These are phyloP conservation scores for Dioctria rufipes DNA, from an alignment of 2,888 invertebrate genomes.

Conservation along the genomic window DNA sequence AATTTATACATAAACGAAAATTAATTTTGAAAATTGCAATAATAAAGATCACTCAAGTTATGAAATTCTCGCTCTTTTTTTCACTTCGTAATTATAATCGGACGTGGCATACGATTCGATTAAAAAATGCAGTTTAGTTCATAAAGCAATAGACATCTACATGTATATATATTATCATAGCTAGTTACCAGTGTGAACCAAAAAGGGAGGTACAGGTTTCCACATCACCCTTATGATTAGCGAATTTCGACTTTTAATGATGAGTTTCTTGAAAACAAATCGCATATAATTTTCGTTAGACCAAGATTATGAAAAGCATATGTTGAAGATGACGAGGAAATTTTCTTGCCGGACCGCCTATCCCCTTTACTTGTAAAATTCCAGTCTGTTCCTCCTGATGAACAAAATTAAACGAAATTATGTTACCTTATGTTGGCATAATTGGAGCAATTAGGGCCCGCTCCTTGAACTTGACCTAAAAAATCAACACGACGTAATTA, in stretches of 20 bases:
- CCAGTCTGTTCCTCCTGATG: conserved; percentile 12
- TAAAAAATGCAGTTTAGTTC: neutral
- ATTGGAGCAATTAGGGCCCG: conserved; percentile 36
- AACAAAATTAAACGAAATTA: conserved; percentile 39
- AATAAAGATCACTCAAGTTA: too few relatives aligned
- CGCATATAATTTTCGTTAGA: conserved; percentile 44
- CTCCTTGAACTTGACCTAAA: conserved; percentile 52
- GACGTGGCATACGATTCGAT: neutral
- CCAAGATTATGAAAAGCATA: conserved; percentile 44
- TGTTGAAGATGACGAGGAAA: neutral
- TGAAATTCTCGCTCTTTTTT: too few relatives aligned
- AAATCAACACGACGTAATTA: conserved; percentile 38
- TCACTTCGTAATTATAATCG: neutral
- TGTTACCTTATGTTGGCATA: conserved; percentile 45
- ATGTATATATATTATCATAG: too few relatives aligned
- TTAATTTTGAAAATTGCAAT: too few relatives aligned
- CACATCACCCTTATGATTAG: neutral
- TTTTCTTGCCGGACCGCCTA: neutral
- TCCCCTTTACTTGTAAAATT: neutral
- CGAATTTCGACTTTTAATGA: conserved; percentile 10
- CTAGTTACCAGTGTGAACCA: neutral
- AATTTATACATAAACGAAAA: too few relatives aligned
- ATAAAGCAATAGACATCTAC: neutral
- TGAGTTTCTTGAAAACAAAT: conserved; percentile 35
- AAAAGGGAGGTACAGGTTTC: neutral